Evolutionary conservation across 2,113 vertebrate genomes (phyloP), one percentile per base, ranked within the genome.

Genomic region (Bujurquina vittata): DNA sequence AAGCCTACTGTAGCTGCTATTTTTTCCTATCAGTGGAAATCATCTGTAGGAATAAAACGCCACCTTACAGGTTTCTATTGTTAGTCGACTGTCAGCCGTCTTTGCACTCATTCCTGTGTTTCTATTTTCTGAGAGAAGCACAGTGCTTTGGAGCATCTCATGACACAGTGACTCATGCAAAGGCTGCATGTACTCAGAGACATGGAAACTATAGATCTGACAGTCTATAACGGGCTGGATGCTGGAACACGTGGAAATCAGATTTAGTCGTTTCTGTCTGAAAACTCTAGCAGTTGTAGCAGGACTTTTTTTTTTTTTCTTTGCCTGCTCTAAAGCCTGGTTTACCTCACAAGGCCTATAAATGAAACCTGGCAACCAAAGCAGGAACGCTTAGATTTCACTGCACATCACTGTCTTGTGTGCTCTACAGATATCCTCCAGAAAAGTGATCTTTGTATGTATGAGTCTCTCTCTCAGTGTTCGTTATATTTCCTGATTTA

Each of bases 101-200:
- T 83, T 35, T 85, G 22, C 58, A 0, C 55, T 74, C 9, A 9
- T 74, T 76, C 15, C 77, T 40, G 4, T 80, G 81, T 84, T 86
- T 86, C 81, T 62, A 29, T 74, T 85, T 87, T 77, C 61, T 62
- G 62, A 74, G 23, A 78, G 54, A 67, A 72, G 43, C 26, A 23
- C 63, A 59, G 0, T 12, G 22, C 11, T 63, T 7, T 72, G 60
- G 14, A 33, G 43, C 58, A 49, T 84, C 83, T 33, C 81, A 75
- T 89, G 85, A 88, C 82, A 60, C 67, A 7, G 22, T 88, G 88
- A 87, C 58, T 92, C 83, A 82, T 14, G 5, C 15, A 11, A 40
- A 31, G 3, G 20, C 75, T 29, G 33, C 57, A 72, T 14, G 7
- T 43, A 73, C 75, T 59, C 82, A 18, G 15, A 46, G 31, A 59